These are phyloP conservation scores for Smithornis capensis DNA, from an alignment of 2,113 vertebrate genomes.

Conservation along the genomic window DNA sequence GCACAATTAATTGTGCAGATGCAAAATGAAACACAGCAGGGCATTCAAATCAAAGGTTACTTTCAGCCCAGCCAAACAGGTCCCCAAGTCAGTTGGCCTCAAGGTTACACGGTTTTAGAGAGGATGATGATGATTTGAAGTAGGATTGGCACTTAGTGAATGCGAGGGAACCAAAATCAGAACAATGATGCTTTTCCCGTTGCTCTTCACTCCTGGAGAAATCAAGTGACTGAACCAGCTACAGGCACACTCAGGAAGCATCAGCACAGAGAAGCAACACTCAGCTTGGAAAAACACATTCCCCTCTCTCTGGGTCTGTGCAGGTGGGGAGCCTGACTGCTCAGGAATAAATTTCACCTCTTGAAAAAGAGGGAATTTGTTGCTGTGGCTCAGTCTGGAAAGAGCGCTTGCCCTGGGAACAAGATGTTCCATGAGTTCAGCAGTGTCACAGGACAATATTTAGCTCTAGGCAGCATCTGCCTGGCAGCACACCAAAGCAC, in stretches of 20 bases:
- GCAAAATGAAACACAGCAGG: neutral
- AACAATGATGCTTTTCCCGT: neutral
- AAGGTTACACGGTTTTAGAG: neutral
- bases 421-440: neutral
- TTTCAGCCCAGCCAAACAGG: neutral
- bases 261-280: neutral
- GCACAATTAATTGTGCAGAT: neutral
- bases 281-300: neutral
- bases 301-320: fast-evolving
- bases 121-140: neutral
- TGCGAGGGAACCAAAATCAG: neutral
- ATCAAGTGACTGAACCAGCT: neutral
- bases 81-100: neutral
- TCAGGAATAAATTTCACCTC: neutral
- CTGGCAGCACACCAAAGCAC: neutral
- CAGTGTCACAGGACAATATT: neutral
- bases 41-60: neutral
- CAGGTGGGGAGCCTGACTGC: neutral
- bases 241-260: neutral
- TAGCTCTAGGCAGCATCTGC: neutral
- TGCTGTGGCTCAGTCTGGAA: neutral
- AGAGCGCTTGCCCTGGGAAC: neutral
- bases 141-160: neutral
- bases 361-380: neutral
- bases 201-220: neutral